These are phyloP conservation scores for Upupa epops DNA, from an alignment of 2,113 vertebrate genomes.

Conservation along the genomic window DNA sequence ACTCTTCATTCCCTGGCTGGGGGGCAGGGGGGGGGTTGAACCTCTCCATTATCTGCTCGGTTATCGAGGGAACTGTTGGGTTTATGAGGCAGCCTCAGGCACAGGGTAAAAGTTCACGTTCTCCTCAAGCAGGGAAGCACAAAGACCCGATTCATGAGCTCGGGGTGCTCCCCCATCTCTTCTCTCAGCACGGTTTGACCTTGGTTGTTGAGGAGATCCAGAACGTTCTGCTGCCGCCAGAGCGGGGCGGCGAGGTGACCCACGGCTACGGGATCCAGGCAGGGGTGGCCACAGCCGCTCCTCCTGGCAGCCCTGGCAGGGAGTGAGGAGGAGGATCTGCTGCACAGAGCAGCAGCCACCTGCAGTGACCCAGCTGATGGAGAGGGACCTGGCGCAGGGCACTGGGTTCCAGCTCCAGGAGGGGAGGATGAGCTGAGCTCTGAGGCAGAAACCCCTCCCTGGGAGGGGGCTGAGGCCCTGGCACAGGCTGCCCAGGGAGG, in stretches of 20 bases:
- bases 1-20: not conserved
- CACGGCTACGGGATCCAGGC: not conserved
- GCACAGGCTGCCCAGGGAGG: no score
- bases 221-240: not conserved
- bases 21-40: not conserved
- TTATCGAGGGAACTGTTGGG: conserved; percentile 46
- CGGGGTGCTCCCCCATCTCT: not conserved
- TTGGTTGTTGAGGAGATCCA: accelerated
- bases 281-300: no score
- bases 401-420: no score
- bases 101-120: conserved; percentile 55
- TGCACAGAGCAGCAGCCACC: accelerated
- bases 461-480: no score
- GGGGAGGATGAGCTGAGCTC: no score
- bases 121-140: not conserved
- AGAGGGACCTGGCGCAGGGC: no score
- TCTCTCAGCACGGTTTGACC: not conserved
- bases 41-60: not conserved
- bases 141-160: conserved; percentile 15
- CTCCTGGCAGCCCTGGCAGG: accelerated
- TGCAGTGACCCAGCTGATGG: accelerated
- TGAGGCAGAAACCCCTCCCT: no score
- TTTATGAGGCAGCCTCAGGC: conserved; percentile 53
- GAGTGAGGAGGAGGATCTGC: not conserved
- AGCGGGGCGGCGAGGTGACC: accelerated